phyloP scores from a whole-genome alignment of 2,797 vertebrate genomes.

The Aulostomus chinensis region DNA sequence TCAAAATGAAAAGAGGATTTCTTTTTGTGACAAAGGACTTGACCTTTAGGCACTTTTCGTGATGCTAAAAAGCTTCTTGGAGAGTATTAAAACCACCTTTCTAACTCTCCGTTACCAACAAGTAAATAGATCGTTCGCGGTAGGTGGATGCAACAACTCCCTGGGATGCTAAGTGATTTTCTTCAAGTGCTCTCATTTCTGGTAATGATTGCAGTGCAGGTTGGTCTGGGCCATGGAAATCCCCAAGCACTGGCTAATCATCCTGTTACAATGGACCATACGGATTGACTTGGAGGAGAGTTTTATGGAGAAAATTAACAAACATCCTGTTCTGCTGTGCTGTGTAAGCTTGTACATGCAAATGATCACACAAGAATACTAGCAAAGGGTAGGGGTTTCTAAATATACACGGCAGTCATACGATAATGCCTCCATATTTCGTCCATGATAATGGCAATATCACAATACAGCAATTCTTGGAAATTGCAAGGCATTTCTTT shows the following conservation, averaged over 20 bases:
- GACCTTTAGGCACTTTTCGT: conserved; percentile 13
- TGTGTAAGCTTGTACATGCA: not conserved
- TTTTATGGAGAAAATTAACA: conserved; percentile 1
- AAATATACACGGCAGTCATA: too few relatives aligned
- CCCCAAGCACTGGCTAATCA: conserved; percentile 44
- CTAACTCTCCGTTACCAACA: conserved; percentile 17
- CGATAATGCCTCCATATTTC: too few relatives aligned
- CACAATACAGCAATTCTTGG: too few relatives aligned
- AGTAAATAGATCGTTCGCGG: conserved; percentile 42
- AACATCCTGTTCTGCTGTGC: conserved; percentile 8
- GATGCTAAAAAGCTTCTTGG: not conserved
- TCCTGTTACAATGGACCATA: conserved; percentile 23
- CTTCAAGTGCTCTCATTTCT: conserved; percentile 48
- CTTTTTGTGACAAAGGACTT: not conserved
- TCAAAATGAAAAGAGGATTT: not conserved
- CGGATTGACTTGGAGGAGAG: conserved; percentile 1
- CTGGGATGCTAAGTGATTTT: conserved; percentile 33
- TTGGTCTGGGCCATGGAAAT: conserved; percentile 7
- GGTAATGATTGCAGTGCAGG: conserved; percentile 39
- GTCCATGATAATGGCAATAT: conserved; percentile 4
- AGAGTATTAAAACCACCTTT: not conserved
- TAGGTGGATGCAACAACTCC: conserved; percentile 12
- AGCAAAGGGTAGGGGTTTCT: too few relatives aligned
- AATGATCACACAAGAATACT: conserved; percentile 12
- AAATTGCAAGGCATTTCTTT: too few relatives aligned